phyloP scores from a whole-genome alignment of 2,888 invertebrate species.

The Branchipolynoe longqiensis region DNA sequence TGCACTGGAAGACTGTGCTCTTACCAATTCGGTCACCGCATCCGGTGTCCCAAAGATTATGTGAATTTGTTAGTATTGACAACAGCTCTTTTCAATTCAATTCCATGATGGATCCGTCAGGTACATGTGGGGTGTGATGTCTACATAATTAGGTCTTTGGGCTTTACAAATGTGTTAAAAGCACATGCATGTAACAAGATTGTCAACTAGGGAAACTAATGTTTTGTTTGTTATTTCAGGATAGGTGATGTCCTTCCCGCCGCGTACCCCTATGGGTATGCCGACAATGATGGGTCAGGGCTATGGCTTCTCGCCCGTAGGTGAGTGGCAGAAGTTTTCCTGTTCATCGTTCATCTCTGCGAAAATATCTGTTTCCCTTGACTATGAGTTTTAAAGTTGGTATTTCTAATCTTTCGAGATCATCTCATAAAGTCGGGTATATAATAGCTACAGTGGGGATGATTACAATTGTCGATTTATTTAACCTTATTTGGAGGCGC shows the following conservation, averaged over 20 bases:
- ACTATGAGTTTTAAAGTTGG: not conserved
- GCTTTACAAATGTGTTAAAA: no score
- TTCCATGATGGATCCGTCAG: no score
- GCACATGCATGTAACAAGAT: no score
- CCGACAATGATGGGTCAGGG: conserved; percentile 84
- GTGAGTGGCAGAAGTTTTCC: conserved; percentile 80
- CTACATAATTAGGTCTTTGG: no score
- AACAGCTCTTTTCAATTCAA: no score
- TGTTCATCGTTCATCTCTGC: no score
- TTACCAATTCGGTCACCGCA: no score
- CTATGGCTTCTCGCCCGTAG: conserved; percentile 79
- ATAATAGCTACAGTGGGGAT: not conserved
- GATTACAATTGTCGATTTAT: not conserved
- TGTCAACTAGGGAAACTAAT: no score
- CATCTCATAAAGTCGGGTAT: not conserved
- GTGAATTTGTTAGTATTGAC: no score
- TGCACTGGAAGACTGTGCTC: no score
- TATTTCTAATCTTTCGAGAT: not conserved
- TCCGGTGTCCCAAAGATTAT: no score
- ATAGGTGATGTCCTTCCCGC: conserved; percentile 91
- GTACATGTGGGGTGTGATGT: no score
- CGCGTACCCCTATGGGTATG: conserved; percentile 91
- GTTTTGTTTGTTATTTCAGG: not conserved
- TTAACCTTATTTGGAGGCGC: not conserved
- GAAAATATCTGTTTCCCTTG: conserved; percentile 55